A percentile compares a stretch with the other conserved stretches of the same genome.
phyloP scores from a whole-genome alignment of 2,113 vertebrate genomes.

The Otolemur garnettii region DNA sequence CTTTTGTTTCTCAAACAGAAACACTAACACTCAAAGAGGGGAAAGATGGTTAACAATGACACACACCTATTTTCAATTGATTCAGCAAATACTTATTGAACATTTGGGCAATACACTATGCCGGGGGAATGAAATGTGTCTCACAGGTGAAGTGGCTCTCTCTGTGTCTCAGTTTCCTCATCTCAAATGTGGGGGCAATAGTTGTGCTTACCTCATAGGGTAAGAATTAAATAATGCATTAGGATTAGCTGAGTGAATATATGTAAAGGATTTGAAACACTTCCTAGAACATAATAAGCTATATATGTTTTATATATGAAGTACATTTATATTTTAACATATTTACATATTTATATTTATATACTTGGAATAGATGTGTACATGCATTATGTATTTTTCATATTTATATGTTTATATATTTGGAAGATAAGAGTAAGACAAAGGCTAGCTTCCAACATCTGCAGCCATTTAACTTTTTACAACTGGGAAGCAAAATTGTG shows the following conservation, averaged over 20 bases:
- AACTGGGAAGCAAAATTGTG: not conserved
- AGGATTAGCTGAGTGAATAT: not conserved
- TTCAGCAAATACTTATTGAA: not conserved
- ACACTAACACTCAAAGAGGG: not conserved
- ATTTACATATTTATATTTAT: not conserved
- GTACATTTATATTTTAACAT: not conserved
- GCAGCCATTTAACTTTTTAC: not conserved
- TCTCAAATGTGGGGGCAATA: not conserved
- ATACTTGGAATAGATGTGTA: not conserved
- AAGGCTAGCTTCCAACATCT: not conserved
- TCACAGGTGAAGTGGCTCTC: not conserved
- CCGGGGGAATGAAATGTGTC: not conserved
- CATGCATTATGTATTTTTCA: not conserved
- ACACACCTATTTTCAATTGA: not conserved
- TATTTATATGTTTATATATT: not conserved
- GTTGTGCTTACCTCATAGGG: not conserved
- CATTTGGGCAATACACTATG: not conserved
- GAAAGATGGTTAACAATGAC: not conserved
- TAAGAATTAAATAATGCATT: not conserved
- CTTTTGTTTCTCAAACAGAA: slow-evolving; percentile 8
- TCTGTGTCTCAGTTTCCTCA: not conserved
- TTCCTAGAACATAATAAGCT: not conserved
- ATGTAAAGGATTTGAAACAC: not conserved
- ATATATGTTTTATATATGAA: not conserved
- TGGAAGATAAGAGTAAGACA: not conserved